Percentiles rank a stretch among this genome's conserved stretches.
Conservation (phyloP, 2,888 invertebrate genomes). For the Cerastis leucographa region DNA sequence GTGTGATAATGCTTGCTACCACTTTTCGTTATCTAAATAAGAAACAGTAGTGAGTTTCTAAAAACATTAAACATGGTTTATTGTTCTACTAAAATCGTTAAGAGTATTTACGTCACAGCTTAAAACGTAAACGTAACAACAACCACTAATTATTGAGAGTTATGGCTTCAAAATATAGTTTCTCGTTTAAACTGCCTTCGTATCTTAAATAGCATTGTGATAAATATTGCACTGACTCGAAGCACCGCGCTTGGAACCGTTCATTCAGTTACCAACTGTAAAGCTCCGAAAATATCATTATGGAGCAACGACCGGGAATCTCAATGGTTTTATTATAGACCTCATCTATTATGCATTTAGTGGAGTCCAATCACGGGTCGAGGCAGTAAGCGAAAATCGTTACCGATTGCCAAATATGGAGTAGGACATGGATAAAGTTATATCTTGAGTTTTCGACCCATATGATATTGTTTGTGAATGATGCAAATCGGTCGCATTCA, state of each 20-base stretch:
- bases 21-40: conserved; percentile 63
- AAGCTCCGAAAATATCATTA: conserved; percentile 82
- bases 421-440: conserved; percentile 50
- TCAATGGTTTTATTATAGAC: conserved; percentile 86
- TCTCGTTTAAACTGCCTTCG: conserved; percentile 58
- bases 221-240: conserved; percentile 66
- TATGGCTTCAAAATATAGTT: conserved; percentile 62
- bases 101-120: conserved; percentile 59
- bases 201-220: conserved; percentile 68
- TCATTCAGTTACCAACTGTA: conserved; percentile 76
- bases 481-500: conserved; percentile 47
- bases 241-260: conserved; percentile 61
- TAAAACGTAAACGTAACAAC: conserved; percentile 64
- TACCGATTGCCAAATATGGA: conserved; percentile 77
- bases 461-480: conserved; percentile 38
- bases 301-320: conserved; percentile 81
- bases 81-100: conserved; percentile 68
- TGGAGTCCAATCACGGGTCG: conserved; percentile 79
- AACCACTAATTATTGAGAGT: conserved; percentile 60
- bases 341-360: conserved; percentile 87
- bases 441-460: conserved; percentile 23
- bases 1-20: conserved; percentile 64
- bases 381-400: conserved; percentile 85
- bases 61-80: conserved; percentile 72
- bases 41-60: conserved; percentile 69